Conservation (phyloP, 2,113 vertebrate genomes). For the Pitta sordida region DNA sequence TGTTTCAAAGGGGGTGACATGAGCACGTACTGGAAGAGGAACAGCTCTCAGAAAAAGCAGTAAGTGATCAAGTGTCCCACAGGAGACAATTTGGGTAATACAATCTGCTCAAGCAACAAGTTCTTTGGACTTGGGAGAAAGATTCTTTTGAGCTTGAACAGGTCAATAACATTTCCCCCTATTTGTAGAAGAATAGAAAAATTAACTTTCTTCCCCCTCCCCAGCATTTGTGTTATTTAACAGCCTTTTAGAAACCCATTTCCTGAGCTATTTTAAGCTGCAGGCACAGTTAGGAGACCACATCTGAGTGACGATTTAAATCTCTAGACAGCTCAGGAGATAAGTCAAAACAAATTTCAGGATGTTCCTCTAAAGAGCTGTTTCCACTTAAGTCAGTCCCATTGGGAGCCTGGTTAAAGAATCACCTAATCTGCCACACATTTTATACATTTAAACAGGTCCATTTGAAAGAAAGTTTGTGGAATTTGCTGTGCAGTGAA, state of each 20-base stretch:
- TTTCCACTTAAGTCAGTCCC: slow-evolving; percentile 50
- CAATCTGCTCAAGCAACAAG: slow-evolving; percentile 8
- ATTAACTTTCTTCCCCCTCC: background rate
- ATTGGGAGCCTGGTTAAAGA: slow-evolving; percentile 30
- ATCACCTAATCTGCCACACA: slow-evolving; percentile 33
- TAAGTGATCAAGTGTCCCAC: background rate
- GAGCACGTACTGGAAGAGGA: background rate
- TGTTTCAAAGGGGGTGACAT: background rate
- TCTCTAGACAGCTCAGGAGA: slow-evolving; percentile 48
- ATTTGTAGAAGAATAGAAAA: slow-evolving; percentile 14
- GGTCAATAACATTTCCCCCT: background rate
- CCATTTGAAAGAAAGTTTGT: slow-evolving; percentile 48
- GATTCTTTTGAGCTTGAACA: background rate
- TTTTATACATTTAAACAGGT: slow-evolving; percentile 54
- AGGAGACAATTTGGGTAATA: slow-evolving; percentile 13
- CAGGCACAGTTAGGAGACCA: slow-evolving; percentile 21
- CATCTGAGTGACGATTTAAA: slow-evolving; percentile 46
- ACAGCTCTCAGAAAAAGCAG: background rate
- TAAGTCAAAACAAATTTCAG: slow-evolving; percentile 66
- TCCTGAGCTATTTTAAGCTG: slow-evolving; percentile 27
- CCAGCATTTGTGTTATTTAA: slow-evolving; percentile 27
- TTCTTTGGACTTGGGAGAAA: background rate
- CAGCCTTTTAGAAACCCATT: slow-evolving; percentile 54
- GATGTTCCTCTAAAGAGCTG: slow-evolving; percentile 65
- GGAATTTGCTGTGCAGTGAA: background rate